phyloP scores from a whole-genome alignment of 2,797 vertebrate genomes.

The Phoebastria nigripes region DNA sequence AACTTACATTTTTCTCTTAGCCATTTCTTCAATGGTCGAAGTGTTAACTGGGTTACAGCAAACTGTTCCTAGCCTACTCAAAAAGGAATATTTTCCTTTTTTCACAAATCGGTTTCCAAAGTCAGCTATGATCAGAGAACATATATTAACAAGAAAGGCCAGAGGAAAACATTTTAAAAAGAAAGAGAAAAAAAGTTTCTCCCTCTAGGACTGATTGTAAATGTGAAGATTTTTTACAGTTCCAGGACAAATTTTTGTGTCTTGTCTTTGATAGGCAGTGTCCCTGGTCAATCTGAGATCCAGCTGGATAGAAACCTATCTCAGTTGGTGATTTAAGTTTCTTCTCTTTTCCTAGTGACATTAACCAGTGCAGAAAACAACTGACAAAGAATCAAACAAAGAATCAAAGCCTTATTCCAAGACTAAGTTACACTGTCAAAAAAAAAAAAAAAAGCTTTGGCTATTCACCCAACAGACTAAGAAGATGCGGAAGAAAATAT shows the following conservation, averaged over 20 bases:
- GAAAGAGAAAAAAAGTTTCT: not conserved
- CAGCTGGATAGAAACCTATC: not conserved
- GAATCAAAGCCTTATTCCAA: not conserved
- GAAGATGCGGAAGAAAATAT: not conserved
- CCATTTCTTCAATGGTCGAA: not conserved
- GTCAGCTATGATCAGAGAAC: not conserved
- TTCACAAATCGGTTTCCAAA: not conserved
- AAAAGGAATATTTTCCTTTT: not conserved
- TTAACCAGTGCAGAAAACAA: not conserved
- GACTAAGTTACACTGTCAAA: not conserved
- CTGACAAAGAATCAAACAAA: not conserved
- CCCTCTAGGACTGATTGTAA: not conserved
- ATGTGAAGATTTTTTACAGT: constrained; percentile 22
- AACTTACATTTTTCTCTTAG: not conserved
- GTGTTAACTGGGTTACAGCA: not conserved
- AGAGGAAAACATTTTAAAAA: not conserved
- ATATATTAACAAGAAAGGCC: constrained; percentile 10
- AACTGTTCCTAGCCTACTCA: not conserved
- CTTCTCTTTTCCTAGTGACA: not conserved
- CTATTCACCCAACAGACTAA: not conserved
- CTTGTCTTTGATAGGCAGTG: not conserved
- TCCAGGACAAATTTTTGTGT: not conserved
- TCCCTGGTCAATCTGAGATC: not conserved
- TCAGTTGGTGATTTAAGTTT: not conserved
- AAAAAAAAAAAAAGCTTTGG: not conserved